phyloP scores from a whole-genome alignment of 2,888 invertebrate species.

The Dermolepida albohirtum region DNA sequence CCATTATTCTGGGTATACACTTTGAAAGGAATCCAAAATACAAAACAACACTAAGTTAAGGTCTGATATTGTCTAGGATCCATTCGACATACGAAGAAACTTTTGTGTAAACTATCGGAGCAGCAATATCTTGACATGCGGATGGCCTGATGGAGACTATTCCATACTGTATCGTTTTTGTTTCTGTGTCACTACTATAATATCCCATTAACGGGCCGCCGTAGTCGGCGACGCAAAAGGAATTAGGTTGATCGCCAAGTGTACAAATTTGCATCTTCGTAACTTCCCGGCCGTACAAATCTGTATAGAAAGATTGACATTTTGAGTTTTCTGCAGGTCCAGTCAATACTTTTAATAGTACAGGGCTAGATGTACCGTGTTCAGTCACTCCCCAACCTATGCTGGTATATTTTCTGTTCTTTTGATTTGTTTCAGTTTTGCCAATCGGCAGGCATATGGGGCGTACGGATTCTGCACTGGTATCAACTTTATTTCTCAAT shows the following conservation, averaged over 20 bases:
- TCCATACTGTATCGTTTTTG: constrained; percentile 16
- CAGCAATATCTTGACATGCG: not conserved
- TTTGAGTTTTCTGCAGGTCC: not conserved
- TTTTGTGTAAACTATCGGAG: not conserved
- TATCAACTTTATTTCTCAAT: constrained; percentile 52
- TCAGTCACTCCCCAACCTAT: constrained; percentile 24
- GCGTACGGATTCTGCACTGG: constrained; percentile 44
- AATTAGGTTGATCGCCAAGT: not conserved
- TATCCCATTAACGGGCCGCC: constrained; percentile 26
- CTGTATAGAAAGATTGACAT: not conserved
- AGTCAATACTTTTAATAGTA: constrained; percentile 1
- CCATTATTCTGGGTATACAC: too few species aligned
- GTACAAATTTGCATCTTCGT: not conserved
- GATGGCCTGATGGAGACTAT: constrained; percentile 1
- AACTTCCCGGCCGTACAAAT: not conserved
- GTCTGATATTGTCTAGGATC: constrained; percentile 21
- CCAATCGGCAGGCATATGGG: constrained; percentile 8
- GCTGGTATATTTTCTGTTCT: not conserved
- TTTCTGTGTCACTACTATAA: not conserved
- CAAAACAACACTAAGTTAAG: not conserved
- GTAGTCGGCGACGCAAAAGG: constrained; percentile 3
- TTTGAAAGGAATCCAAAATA: too few species aligned
- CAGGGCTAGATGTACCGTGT: not conserved
- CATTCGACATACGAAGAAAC: constrained; percentile 4
- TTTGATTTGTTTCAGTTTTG: not conserved